Evolutionary conservation across 2,888 invertebrate species (phyloP).

Genomic region (Lymantria monacha): DNA sequence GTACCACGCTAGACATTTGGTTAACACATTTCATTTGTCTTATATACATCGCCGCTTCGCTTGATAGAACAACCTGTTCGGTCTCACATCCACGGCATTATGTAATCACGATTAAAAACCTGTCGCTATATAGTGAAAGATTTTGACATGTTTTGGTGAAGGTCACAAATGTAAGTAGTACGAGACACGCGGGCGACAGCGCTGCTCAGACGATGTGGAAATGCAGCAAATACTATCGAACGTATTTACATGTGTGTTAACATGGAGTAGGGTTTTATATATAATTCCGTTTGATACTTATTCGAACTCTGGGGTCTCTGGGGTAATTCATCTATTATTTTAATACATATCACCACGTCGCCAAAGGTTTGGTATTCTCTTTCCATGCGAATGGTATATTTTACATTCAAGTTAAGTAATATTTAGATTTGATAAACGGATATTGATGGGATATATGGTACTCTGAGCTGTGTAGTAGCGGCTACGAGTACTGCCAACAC

Average conservation of each 20-base stretch:
- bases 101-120: conserved; percentile 25
- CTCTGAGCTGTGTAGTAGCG: too few species aligned
- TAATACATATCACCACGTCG: neutral
- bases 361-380: too few species aligned
- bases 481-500: too few species aligned
- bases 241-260: conserved; percentile 20
- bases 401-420: too few species aligned
- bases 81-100: conserved; percentile 32
- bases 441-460: too few species aligned
- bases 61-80: conserved; percentile 6
- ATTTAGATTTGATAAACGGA: too few species aligned
- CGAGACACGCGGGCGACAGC: conserved; percentile 73
- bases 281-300: neutral
- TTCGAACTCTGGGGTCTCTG: neutral
- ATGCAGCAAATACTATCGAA: conserved; percentile 44
- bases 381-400: too few species aligned
- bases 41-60: conserved; percentile 48
- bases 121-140: conserved; percentile 37
- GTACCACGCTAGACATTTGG: conserved; percentile 44
- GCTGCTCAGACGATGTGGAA: conserved; percentile 55
- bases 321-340: neutral
- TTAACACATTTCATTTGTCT: conserved; percentile 46
- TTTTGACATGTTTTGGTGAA: conserved; percentile 50
- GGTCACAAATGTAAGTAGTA: conserved; percentile 61
- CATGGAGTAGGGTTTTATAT: conserved; percentile 13